Conservation (phyloP, 2,797 vertebrate species). For the Melanogrammus aeglefinus region DNA sequence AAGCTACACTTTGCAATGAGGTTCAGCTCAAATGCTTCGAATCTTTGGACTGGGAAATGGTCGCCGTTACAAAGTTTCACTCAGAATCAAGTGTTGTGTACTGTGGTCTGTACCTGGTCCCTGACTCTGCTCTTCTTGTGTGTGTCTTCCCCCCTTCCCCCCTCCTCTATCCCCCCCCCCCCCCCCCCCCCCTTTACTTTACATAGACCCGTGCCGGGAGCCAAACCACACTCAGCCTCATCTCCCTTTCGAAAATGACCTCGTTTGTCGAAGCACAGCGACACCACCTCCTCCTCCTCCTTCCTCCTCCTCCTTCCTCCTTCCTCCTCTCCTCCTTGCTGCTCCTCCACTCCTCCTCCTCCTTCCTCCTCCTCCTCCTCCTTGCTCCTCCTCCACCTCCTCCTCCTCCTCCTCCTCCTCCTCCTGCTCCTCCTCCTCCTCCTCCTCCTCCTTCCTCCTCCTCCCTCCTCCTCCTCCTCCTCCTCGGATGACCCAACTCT, state of each 20-base stretch:
- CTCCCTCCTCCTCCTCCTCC: not conserved
- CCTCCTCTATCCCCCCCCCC: slow-evolving; percentile 7
- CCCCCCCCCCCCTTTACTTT: slow-evolving; percentile 14
- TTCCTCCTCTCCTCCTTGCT: not conserved
- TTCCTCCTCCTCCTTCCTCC: not conserved
- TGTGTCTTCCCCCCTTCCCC: not conserved
- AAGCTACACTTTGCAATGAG: too few relatives aligned
- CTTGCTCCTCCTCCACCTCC: not conserved
- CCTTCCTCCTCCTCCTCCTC: not conserved
- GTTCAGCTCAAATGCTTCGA: not conserved
- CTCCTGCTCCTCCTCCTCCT: not conserved
- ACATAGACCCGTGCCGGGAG: slow-evolving; percentile 74
- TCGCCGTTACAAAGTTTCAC: not conserved
- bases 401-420: not conserved
- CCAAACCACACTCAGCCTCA: slow-evolving; percentile 75
- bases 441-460: not conserved
- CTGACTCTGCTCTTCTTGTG: not conserved
- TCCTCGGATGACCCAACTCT: not conserved
- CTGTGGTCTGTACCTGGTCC: not conserved
- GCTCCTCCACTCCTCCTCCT: too few relatives aligned
- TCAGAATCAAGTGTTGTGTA: not conserved
- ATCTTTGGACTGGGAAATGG: not conserved
- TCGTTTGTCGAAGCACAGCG: slow-evolving; percentile 9
- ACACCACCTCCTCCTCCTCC: not conserved
- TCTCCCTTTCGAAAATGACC: slow-evolving; percentile 78